Base-by-base conservation (phyloP, 2,888 invertebrate genomes). In the Cryptocephalus primarius region DNA sequence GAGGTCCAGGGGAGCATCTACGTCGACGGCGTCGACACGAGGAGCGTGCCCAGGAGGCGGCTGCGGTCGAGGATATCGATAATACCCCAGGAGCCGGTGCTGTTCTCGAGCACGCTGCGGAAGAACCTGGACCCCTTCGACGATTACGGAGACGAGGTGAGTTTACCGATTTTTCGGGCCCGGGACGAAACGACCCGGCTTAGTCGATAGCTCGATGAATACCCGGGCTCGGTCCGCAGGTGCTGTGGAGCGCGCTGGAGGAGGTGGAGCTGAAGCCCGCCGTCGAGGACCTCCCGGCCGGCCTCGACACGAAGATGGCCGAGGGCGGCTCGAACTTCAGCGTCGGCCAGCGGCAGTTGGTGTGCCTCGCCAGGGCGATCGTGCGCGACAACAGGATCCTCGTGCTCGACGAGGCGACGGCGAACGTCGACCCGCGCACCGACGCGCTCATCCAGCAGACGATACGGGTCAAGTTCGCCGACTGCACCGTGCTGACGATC, bases 91-190 rank as follows among this genome's bases (percentile, higher is more conserved):
- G 88, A 88, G 61, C 88, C 89, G 0, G 85, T 88, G 45, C 70
- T 89, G 43, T 88, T 94, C 71, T 85, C 87, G 0, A 92, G 90
- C 39, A 83, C 88, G 2, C 76, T 94, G 73, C 74, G 92, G 2
- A 83, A 83, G 62, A 94, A 94, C 71, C 74, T 94, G 47, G 93
- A 93, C 72, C 93, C 92, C 1, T 92, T 92, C 67, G 80, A 84
- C 52, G 82, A 84, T 60, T 85, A 84, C 60, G 74, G 78, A 0
- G 92, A 93, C 57, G 76, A 77, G 9, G 77, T 83, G 50, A 43
- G 22, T 2, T 22, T 22, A 22, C 22, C 2, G 6, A 2, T 36
- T 36, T 36, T 36, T 2, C 6, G 12, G n/a, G 36, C 36, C 36
- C 6, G n/a, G n/a, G 3, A 36, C n/a, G 6, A n/a, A 36, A 4